phyloP scores from a whole-genome alignment of 2,797 vertebrate species.

The Onychomys torridus region DNA sequence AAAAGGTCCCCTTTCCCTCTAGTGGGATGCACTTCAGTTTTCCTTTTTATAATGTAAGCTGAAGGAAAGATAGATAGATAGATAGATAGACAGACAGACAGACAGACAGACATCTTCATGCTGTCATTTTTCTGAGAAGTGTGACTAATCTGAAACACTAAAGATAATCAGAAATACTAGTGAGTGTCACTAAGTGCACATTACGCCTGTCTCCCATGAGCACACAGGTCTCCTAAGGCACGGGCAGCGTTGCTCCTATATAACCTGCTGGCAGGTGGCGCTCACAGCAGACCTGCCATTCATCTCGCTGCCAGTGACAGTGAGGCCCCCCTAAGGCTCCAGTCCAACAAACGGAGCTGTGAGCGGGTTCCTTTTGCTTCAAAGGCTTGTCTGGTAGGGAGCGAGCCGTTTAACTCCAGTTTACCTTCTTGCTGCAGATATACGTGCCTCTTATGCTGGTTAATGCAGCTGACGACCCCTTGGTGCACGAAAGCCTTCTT shows the following conservation, averaged over 20 bases:
- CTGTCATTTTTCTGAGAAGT: background rate
- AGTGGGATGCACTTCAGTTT: background rate
- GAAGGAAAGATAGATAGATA: background rate
- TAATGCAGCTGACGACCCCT: slow-evolving; percentile 96
- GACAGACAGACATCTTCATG: background rate
- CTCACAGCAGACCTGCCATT: background rate
- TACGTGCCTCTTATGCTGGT: slow-evolving; percentile 96
- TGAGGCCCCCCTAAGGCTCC: background rate
- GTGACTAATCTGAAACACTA: background rate
- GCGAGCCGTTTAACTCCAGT: background rate
- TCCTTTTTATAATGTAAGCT: background rate
- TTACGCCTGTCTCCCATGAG: background rate
- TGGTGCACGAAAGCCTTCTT: slow-evolving; percentile 96
- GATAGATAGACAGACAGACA: background rate
- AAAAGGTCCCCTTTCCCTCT: slow-evolving; percentile 5
- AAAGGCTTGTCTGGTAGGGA: background rate
- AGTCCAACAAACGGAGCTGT: background rate
- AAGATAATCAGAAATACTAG: background rate
- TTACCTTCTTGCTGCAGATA: slow-evolving; percentile 89
- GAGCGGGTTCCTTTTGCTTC: background rate
- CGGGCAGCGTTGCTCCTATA: background rate
- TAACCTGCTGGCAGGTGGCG: background rate
- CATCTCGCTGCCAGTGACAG: background rate
- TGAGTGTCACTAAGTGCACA: background rate
- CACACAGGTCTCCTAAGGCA: background rate